Evolutionary conservation across 2,113 vertebrate species (phyloP).

Genomic region (Mandrillus leucophaeus): DNA sequence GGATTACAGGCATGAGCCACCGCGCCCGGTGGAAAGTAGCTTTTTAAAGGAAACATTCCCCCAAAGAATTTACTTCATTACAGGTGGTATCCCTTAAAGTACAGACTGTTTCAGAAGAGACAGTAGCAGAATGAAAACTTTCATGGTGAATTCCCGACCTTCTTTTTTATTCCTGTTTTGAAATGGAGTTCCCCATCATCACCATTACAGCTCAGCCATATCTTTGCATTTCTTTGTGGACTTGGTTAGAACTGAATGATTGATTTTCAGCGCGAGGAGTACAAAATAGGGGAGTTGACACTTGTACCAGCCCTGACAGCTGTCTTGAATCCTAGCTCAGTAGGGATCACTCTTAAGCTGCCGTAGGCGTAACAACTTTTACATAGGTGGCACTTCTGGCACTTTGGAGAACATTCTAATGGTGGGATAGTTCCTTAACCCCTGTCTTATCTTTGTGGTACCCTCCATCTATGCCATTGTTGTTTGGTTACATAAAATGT

Average conservation of each 20-base stretch:
- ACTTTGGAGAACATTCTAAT: not conserved
- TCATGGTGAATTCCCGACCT: not conserved
- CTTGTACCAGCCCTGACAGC: not conserved
- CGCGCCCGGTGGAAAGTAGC: not conserved
- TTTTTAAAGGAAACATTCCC: slow-evolving; percentile 25
- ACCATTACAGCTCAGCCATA: not conserved
- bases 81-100: not conserved
- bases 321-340: not conserved
- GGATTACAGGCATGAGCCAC: no score
- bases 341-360: not conserved
- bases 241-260: slow-evolving; percentile 17
- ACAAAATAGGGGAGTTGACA: not conserved
- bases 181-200: slow-evolving; percentile 15
- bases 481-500: slow-evolving; percentile 23
- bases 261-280: not conserved
- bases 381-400: not conserved
- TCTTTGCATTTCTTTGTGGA: slow-evolving; percentile 3
- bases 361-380: not conserved
- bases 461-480: not conserved
- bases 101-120: not conserved
- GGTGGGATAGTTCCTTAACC: not conserved
- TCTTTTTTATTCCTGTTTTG: slow-evolving; percentile 8
- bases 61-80: slow-evolving; percentile 1
- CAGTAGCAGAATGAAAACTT: not conserved
- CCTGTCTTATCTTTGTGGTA: not conserved